These are phyloP conservation scores for Megaceryle maxima DNA, from an alignment of 2,113 vertebrate genomes.

Conservation along the genomic window DNA sequence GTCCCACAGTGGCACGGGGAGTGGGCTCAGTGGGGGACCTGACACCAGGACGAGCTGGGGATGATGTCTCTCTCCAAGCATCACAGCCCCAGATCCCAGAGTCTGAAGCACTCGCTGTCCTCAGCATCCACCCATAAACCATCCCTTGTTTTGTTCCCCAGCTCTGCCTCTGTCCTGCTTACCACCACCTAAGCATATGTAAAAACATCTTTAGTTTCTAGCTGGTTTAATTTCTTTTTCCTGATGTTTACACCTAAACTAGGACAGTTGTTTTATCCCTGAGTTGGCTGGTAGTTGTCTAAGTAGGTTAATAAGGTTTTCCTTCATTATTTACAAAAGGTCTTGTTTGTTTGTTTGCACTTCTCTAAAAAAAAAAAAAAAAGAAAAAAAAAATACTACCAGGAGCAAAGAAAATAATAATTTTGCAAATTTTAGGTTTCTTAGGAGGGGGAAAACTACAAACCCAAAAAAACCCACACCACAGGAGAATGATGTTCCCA, in stretches of 20 bases:
- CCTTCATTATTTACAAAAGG: constrained; percentile 11
- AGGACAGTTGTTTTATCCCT: constrained; percentile 35
- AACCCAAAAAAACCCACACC: not conserved
- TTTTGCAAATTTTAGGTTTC: not conserved
- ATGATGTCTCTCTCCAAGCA: not conserved
- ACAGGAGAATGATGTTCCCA: not conserved
- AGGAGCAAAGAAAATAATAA: not conserved
- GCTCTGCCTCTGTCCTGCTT: not conserved
- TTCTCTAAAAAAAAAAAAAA: not conserved
- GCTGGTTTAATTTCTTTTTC: not conserved
- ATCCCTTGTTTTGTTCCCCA: not conserved
- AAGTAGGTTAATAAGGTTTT: constrained; percentile 42
- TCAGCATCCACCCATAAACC: not conserved
- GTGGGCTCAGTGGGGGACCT: not conserved
- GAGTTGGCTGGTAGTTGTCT: not conserved
- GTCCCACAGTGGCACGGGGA: not conserved
- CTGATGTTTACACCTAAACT: not conserved
- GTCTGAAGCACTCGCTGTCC: not conserved
- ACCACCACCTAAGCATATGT: not conserved
- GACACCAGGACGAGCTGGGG: rapidly evolving
- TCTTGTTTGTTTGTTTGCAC: constrained; percentile 23
- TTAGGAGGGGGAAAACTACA: not conserved
- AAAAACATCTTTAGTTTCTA: not conserved
- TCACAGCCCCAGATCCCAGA: rapidly evolving
- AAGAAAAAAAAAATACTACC: not conserved